A percentile compares a stretch with the other conserved stretches of the same genome.
phyloP scores from a whole-genome alignment of 2,113 vertebrate genomes.

The Prunella fulvescens region DNA sequence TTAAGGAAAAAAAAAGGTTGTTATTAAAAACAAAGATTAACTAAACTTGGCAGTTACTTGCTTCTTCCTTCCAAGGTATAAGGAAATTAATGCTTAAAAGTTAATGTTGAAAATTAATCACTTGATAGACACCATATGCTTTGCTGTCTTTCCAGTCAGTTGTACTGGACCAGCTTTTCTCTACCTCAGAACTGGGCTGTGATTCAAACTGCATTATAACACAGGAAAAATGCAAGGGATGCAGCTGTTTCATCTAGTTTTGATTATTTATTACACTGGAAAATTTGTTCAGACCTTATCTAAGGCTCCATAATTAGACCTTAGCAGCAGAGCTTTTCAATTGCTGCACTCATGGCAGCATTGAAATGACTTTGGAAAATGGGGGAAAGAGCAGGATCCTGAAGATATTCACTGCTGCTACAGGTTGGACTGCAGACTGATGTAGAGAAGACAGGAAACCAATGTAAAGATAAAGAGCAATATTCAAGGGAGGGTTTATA shows the following conservation, averaged over 20 bases:
- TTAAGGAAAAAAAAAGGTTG: background rate
- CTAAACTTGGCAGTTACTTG: slow-evolving; percentile 24
- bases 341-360: background rate
- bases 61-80: slow-evolving; percentile 1
- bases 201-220: background rate
- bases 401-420: background rate
- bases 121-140: slow-evolving; percentile 25
- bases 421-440: background rate
- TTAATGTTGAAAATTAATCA: slow-evolving; percentile 45
- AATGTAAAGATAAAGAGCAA: background rate
- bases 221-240: background rate
- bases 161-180: slow-evolving; percentile 12
- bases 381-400: background rate
- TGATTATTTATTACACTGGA: background rate
- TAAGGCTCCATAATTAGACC: background rate
- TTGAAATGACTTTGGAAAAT: background rate
- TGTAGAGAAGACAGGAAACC: background rate
- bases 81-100: slow-evolving; percentile 21
- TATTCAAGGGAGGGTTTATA: background rate
- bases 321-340: background rate
- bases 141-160: slow-evolving; percentile 33
- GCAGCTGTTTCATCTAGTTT: background rate
- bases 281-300: background rate
- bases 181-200: background rate
- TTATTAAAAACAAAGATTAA: slow-evolving; percentile 19